Conservation (phyloP, 1,140 invertebrate genomes). For the Pogonomyrmex californicus region DNA sequence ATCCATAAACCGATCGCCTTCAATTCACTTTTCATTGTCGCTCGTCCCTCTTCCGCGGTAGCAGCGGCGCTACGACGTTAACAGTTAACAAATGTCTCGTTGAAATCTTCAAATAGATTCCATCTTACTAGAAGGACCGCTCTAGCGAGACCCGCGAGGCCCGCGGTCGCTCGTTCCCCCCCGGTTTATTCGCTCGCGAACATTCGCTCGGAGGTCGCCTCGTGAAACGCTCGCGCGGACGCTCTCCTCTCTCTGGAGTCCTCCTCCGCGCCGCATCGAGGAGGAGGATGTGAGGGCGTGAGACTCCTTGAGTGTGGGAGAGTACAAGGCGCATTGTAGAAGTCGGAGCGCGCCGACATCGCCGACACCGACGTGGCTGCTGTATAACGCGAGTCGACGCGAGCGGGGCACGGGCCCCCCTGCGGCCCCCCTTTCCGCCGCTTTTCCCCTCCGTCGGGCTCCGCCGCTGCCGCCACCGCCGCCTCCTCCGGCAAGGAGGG, state of each 20-base stretch:
- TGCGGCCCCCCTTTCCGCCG: not conserved
- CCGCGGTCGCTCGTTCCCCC: not conserved
- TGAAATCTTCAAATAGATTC: not conserved
- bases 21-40: not conserved
- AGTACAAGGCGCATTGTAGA: conserved; percentile 86
- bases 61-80: not conserved
- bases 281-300: conserved; percentile 87
- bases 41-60: not conserved
- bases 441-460: not conserved
- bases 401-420: conserved; percentile 5
- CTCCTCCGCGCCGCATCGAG: conserved; percentile 71
- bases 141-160: conserved; percentile 11
- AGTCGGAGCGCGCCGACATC: conserved; percentile 73
- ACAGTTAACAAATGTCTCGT: conserved; percentile 8
- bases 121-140: conserved; percentile 9
- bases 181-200: conserved; percentile 24
- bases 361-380: conserved; percentile 73
- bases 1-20: not conserved
- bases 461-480: not conserved
- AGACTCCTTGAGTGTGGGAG: conserved; percentile 87
- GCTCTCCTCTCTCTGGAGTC: conserved; percentile 59
- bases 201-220: conserved; percentile 65
- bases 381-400: conserved; percentile 69
- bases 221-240: conserved; percentile 74
- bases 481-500: not conserved